Conservation (phyloP, 1,140 invertebrate species). For the Saccostrea echinata region DNA sequence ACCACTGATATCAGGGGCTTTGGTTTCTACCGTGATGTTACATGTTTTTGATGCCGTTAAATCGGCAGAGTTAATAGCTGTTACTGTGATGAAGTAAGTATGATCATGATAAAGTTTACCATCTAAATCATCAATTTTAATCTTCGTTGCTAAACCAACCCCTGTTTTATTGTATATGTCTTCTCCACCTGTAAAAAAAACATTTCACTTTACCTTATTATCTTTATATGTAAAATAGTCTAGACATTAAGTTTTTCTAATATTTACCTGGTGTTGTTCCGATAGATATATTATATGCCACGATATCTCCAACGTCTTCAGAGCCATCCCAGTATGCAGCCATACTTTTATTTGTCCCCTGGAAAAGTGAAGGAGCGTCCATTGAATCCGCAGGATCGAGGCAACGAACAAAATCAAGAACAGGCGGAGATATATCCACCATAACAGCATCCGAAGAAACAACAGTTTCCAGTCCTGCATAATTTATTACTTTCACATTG, state of each 20-base stretch:
- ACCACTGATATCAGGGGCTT: constrained; percentile 53
- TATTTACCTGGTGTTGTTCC: constrained; percentile 22
- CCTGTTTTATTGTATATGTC: constrained; percentile 45
- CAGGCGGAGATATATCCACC: constrained; percentile 60
- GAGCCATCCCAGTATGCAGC: constrained; percentile 60
- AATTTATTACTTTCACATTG: constrained; percentile 56
- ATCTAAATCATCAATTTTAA: constrained; percentile 31
- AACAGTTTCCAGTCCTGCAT: constrained; percentile 53
- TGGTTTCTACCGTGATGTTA: constrained; percentile 57
- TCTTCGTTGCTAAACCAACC: constrained; percentile 50
- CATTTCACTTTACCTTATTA: too few relatives aligned
- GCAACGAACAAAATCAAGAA: constrained; percentile 54
- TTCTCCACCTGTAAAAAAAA: constrained; percentile 9
- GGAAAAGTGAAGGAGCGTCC: constrained; percentile 53
- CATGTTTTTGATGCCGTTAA: constrained; percentile 48
- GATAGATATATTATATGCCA: constrained; percentile 45
- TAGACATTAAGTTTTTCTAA: neutral
- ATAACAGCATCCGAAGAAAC: constrained; percentile 57
- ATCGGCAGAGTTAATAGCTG: constrained; percentile 54
- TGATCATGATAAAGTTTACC: constrained; percentile 32
- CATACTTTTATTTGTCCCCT: constrained; percentile 58
- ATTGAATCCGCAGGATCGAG: constrained; percentile 54
- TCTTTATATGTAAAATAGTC: too few relatives aligned
- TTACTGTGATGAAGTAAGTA: constrained; percentile 53
- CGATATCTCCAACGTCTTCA: constrained; percentile 55